These are phyloP conservation scores for Aphidius colemani DNA, from an alignment of 2,888 invertebrate genomes.

Conservation along the genomic window DNA sequence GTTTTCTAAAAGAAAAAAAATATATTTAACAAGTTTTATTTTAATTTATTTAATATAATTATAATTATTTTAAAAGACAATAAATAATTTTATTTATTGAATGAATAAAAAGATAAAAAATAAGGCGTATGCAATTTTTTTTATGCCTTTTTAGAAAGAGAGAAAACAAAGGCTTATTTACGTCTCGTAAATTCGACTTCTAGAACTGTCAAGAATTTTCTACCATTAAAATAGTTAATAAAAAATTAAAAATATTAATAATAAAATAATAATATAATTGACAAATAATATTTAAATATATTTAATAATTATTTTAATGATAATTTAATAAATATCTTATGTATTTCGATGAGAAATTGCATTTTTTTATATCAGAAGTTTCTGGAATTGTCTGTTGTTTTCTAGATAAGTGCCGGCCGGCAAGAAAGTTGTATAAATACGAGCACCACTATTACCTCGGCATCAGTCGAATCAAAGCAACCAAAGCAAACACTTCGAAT, in stretches of 20 bases:
- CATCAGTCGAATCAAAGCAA: conserved; percentile 30
- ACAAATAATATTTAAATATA: neutral
- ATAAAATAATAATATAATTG: neutral
- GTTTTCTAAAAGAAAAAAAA: too few species aligned
- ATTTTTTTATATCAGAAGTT: conserved; percentile 18
- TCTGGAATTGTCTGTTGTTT: conserved; percentile 8
- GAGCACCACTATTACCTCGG: neutral
- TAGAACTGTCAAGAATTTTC: neutral
- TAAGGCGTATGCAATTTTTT: too few species aligned
- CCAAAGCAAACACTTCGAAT: conserved; percentile 23
- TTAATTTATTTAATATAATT: too few species aligned
- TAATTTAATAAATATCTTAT: neutral
- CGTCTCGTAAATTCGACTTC: too few species aligned
- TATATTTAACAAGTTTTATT: too few species aligned
- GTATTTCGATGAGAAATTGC: neutral
- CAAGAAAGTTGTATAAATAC: conserved; percentile 32
- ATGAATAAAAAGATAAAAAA: too few species aligned
- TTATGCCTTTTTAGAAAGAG: too few species aligned
- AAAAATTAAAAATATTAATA: neutral
- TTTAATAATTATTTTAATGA: neutral
- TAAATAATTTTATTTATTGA: too few species aligned
- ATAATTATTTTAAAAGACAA: too few species aligned
- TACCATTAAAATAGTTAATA: neutral
- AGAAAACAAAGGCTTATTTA: too few species aligned
- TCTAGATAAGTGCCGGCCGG: conserved; percentile 26